Evolutionary conservation across 2,888 invertebrate genomes (phyloP).

Genomic region (Ptychoptera albimana): DNA sequence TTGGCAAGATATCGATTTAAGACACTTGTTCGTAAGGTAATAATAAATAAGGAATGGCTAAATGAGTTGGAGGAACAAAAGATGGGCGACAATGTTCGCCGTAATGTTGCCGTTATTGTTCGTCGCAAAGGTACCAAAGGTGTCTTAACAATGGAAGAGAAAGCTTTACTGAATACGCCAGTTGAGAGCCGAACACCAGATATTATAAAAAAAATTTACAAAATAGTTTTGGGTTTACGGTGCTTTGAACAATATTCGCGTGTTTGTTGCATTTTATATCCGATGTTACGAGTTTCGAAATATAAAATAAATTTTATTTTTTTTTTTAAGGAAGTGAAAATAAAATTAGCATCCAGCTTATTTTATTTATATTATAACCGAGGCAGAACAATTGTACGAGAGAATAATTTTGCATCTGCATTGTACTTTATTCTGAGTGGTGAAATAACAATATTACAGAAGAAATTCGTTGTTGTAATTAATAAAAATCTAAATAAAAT

Average conservation of each 20-base stretch:
- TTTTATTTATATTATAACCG: conserved; percentile 17
- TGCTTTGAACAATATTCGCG: conserved; percentile 43
- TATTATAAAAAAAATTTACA: conserved; percentile 41
- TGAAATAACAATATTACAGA: conserved; percentile 26
- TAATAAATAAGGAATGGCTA: conserved; percentile 38
- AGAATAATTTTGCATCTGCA: conserved; percentile 40
- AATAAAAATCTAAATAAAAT: too few relatives aligned
- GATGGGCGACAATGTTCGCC: conserved; percentile 33
- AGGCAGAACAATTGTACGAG: conserved; percentile 41
- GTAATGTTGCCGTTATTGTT: conserved; percentile 39
- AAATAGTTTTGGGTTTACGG: conserved; percentile 41
- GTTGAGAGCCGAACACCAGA: conserved; percentile 37
- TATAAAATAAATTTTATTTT: too few relatives aligned
- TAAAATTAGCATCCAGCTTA: background rate
- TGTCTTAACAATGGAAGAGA: conserved; percentile 37
- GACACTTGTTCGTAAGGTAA: conserved; percentile 37
- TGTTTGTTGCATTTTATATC: background rate
- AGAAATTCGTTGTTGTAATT: conserved; percentile 5
- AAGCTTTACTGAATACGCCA: conserved; percentile 40
- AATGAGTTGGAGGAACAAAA: conserved; percentile 27
- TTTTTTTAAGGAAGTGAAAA: too few relatives aligned
- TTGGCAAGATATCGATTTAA: conserved; percentile 37
- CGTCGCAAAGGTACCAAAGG: conserved; percentile 34
- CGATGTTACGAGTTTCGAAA: too few relatives aligned
- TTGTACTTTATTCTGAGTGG: conserved; percentile 51